phyloP scores from a whole-genome alignment of 2,797 vertebrate species.

The Spea hammondii region DNA sequence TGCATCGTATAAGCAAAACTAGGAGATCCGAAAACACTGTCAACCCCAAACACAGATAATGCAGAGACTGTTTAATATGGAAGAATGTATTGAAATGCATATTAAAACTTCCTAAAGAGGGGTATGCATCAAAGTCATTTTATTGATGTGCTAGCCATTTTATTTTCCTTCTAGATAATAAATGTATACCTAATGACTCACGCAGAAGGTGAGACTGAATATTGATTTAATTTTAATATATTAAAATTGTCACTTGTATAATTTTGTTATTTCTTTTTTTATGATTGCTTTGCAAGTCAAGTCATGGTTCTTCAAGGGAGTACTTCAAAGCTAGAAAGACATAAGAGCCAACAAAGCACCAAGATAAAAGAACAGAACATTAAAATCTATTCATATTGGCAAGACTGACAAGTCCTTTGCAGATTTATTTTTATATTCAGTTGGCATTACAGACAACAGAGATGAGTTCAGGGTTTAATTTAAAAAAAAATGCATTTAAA shows the following conservation, averaged over 20 bases:
- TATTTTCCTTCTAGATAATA: slow-evolving; percentile 27
- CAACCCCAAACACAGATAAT: background rate
- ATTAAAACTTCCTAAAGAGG: slow-evolving; percentile 23
- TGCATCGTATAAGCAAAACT: too few relatives aligned
- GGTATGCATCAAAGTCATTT: slow-evolving; percentile 25
- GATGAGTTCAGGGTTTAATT: slow-evolving; percentile 37
- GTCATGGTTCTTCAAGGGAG: slow-evolving; percentile 42
- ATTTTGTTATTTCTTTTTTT: slow-evolving; percentile 38
- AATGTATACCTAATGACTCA: slow-evolving; percentile 31
- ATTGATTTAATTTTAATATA: slow-evolving; percentile 39
- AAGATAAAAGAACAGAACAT: slow-evolving; percentile 45
- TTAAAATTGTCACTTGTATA: slow-evolving; percentile 36
- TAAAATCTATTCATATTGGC: slow-evolving; percentile 37
- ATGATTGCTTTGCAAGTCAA: slow-evolving; percentile 33
- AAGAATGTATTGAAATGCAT: slow-evolving; percentile 5
- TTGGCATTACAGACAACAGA: slow-evolving; percentile 36
- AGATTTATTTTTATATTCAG: slow-evolving; percentile 39
- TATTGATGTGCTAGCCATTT: slow-evolving; percentile 19
- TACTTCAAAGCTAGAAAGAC: slow-evolving; percentile 43
- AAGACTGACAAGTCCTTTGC: slow-evolving; percentile 29
- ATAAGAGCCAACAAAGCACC: slow-evolving; percentile 42
- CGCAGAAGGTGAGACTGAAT: slow-evolving; percentile 17
- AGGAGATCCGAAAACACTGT: too few relatives aligned
- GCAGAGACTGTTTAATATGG: background rate
- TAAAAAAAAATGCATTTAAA: slow-evolving; percentile 41